Percentiles rank a stretch among this genome's conserved stretches.
phyloP scores from a whole-genome alignment of 2,113 vertebrate species.

The Myotis yumanensis region DNA sequence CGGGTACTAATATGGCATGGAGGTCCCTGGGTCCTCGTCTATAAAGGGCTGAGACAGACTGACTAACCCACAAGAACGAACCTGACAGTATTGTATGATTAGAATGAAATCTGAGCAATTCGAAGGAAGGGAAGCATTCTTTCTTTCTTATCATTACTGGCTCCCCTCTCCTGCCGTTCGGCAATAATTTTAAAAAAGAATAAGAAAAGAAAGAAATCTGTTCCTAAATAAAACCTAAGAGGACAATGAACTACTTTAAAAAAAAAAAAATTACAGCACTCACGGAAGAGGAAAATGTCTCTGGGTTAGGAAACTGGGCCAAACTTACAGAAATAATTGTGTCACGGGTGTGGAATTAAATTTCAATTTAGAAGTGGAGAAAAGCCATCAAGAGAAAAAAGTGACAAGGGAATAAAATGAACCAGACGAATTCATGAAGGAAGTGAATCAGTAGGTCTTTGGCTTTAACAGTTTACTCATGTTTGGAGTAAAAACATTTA shows the following conservation, averaged over 20 bases:
- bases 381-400: slow-evolving; percentile 50
- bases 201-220: neutral
- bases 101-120: slow-evolving; percentile 21
- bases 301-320: slow-evolving; percentile 70
- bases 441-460: neutral
- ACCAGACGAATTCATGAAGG: neutral
- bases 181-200: slow-evolving; percentile 36
- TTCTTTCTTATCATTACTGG: slow-evolving; percentile 29
- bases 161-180: neutral
- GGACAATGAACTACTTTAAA: slow-evolving; percentile 60
- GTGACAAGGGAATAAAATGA: slow-evolving; percentile 56
- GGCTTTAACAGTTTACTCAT: neutral
- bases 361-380: slow-evolving; percentile 67
- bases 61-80: neutral
- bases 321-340: slow-evolving; percentile 70
- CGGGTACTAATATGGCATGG: neutral
- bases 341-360: slow-evolving; percentile 48
- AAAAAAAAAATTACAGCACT: slow-evolving; percentile 35
- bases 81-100: neutral
- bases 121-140: neutral
- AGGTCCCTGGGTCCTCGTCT: neutral
- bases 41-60: neutral
- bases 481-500: slow-evolving; percentile 26
- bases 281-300: slow-evolving; percentile 51
- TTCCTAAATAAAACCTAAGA: slow-evolving; percentile 39